phyloP scores from a whole-genome alignment of 1,140 invertebrate species.

The Drosophila guanche region DNA sequence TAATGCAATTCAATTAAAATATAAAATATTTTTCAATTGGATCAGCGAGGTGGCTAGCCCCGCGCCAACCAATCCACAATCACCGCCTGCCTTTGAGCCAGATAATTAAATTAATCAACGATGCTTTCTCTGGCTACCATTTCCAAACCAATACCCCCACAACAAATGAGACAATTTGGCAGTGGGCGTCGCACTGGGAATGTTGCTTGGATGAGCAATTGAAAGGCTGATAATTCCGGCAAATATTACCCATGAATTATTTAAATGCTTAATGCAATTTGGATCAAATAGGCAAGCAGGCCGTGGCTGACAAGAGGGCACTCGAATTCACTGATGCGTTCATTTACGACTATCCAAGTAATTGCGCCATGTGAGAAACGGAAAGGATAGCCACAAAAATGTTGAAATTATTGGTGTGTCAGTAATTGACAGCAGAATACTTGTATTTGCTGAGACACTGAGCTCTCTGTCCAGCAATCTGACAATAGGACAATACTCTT shows the following conservation, averaged over 20 bases:
- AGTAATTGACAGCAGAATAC: too few relatives aligned
- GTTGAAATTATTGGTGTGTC: too few relatives aligned
- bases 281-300: neutral
- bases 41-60: conserved; percentile 32
- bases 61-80: neutral
- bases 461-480: too few relatives aligned
- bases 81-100: conserved; percentile 1
- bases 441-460: too few relatives aligned
- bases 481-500: too few relatives aligned
- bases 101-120: conserved; percentile 54
- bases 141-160: neutral
- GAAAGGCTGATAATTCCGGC: neutral
- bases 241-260: conserved; percentile 34
- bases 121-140: conserved; percentile 45
- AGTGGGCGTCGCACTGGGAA: neutral
- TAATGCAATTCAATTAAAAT: conserved; percentile 68
- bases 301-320: neutral
- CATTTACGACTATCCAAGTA: too few relatives aligned
- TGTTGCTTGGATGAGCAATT: too few relatives aligned
- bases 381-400: too few relatives aligned
- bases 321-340: neutral
- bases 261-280: conserved; percentile 18
- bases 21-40: conserved; percentile 62
- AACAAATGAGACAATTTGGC: conserved; percentile 18
- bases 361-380: too few relatives aligned